Evolutionary conservation across 2,888 invertebrate species (phyloP).

Genomic region (Aleiodes testaceus): DNA sequence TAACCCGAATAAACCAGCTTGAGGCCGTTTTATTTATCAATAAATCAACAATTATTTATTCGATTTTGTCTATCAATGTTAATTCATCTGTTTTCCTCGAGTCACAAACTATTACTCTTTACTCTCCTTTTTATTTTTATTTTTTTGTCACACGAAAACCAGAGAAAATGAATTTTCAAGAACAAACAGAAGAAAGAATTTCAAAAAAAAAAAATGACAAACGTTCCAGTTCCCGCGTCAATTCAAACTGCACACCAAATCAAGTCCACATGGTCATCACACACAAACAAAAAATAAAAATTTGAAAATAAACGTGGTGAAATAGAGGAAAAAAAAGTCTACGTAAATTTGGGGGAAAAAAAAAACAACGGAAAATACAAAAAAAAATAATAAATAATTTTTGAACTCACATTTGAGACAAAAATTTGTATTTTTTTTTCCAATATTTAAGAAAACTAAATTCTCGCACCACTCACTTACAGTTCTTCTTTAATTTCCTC

Average conservation of each 20-base stretch:
- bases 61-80: too few species aligned
- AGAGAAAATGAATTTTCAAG: neutral
- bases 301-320: neutral
- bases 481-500: too few species aligned
- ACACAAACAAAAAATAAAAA: conserved; percentile 15
- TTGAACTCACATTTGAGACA: conserved; percentile 39
- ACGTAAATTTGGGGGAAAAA: conserved; percentile 2
- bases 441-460: neutral
- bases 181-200: neutral
- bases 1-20: conserved; percentile 67
- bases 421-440: conserved; percentile 6
- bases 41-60: neutral
- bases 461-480: conserved; percentile 26
- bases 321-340: conserved; percentile 24
- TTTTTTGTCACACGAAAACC: neutral
- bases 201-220: neutral
- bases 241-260: conserved; percentile 33
- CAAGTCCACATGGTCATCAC: conserved; percentile 34
- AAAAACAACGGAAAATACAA: conserved; percentile 33
- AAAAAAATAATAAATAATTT: conserved; percentile 24
- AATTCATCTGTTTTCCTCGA: too few species aligned
- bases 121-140: too few species aligned
- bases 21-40: conserved; percentile 60
- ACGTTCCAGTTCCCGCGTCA: conserved; percentile 34
- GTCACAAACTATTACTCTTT: too few species aligned